A percentile compares a stretch with the other conserved stretches of the same genome.
Evolutionary conservation across 2,888 invertebrate species (phyloP).

Genomic region (Cyaniris semiargus): DNA sequence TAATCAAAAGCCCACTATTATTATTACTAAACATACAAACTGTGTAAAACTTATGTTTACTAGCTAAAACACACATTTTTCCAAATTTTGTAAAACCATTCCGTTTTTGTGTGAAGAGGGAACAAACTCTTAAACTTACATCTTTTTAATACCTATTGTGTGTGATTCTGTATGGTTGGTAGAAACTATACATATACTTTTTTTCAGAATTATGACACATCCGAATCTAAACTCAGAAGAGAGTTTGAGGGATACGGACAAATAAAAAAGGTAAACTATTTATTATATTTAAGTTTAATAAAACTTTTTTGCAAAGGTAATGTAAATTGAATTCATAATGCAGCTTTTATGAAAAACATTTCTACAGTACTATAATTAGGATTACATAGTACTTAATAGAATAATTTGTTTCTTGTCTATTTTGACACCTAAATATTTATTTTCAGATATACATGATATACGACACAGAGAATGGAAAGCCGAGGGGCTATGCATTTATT

Average conservation of each 20-base stretch:
- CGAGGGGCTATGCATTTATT: conserved; percentile 99
- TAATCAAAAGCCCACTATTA: too few relatives aligned
- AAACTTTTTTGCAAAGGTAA: too few relatives aligned
- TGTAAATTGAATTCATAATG: too few relatives aligned
- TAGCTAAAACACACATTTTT: too few relatives aligned
- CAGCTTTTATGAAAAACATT: not conserved
- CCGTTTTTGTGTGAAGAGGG: too few relatives aligned
- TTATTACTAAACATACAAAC: too few relatives aligned
- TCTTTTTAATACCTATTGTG: not conserved
- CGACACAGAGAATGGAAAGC: conserved; percentile 93
- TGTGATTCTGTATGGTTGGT: not conserved
- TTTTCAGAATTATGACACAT: conserved; percentile 98
- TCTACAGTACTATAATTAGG: not conserved
- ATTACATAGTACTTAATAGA: too few relatives aligned
- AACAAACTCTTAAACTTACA: too few relatives aligned
- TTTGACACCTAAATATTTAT: not conserved
- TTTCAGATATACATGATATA: conserved; percentile 92
- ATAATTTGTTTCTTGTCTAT: not conserved
- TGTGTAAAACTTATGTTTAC: too few relatives aligned
- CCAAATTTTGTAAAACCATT: too few relatives aligned
- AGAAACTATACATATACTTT: not conserved
- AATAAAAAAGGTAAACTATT: conserved; percentile 91
- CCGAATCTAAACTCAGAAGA: conserved; percentile 97
- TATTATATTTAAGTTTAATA: not conserved
- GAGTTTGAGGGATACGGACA: conserved; percentile 99